These are phyloP conservation scores for Dicentrarchus labrax DNA, from an alignment of 2,113 vertebrate species.

Conservation along the genomic window DNA sequence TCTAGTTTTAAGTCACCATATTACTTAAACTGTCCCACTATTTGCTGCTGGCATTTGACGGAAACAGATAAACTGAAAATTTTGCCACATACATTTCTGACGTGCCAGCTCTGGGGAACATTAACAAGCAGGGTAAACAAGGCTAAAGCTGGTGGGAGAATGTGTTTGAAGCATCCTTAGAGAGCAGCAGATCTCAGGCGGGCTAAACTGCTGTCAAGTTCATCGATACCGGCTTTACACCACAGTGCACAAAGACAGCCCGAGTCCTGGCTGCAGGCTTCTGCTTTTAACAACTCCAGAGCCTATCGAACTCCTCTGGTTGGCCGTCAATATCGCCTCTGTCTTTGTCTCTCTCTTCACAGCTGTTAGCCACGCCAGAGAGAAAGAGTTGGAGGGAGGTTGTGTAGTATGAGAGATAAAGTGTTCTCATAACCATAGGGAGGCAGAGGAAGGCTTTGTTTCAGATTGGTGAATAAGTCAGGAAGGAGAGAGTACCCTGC, in stretches of 20 bases:
- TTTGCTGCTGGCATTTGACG: not conserved
- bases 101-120: conserved; percentile 24
- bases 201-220: conserved; percentile 81
- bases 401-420: conserved; percentile 11
- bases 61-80: conserved; percentile 25
- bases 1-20: not conserved
- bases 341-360: conserved; percentile 46
- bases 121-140: conserved; percentile 58
- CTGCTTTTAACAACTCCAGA: conserved; percentile 58
- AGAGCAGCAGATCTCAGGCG: conserved; percentile 66
- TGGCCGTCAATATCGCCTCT: conserved; percentile 64
- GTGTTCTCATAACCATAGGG: conserved; percentile 27
- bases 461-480: conserved; percentile 1
- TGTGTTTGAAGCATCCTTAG: conserved; percentile 57
- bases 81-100: conserved; percentile 31
- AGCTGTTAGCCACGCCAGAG: conserved; percentile 48
- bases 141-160: conserved; percentile 51
- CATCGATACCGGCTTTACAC: conserved; percentile 75
- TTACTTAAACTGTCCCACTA: not conserved
- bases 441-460: conserved; percentile 7
- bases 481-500: conserved; percentile 11
- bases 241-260: conserved; percentile 76
- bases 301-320: conserved; percentile 64
- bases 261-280: conserved; percentile 54
- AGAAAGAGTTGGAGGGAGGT: conserved; percentile 12